Conservation (phyloP, 2,888 invertebrate species). For the Eristalis pertinax region DNA sequence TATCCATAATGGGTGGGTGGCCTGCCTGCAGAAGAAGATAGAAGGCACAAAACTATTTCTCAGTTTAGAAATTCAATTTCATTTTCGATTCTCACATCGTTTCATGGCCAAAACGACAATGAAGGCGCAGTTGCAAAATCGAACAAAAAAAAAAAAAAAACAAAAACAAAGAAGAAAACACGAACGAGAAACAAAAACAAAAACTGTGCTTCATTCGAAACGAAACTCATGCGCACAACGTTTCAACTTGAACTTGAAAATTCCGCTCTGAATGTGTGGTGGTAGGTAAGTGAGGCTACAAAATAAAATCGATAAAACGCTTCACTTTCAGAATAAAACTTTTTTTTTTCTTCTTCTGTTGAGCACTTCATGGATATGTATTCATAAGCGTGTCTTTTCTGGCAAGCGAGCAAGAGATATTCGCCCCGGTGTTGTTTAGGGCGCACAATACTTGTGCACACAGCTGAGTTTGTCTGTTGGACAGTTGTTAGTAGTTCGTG, state of each 20-base stretch:
- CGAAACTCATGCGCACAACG: constrained; percentile 77
- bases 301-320: constrained; percentile 70
- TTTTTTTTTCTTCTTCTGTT: constrained; percentile 22
- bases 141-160: constrained; percentile 76
- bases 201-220: constrained; percentile 42
- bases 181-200: constrained; percentile 25
- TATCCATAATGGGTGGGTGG: constrained; percentile 23
- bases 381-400: constrained; percentile 2
- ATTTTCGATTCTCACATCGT: constrained; percentile 44
- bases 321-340: constrained; percentile 64
- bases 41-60: neutral
- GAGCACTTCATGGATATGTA: neutral
- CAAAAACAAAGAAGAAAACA: constrained; percentile 61
- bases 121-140: constrained; percentile 72
- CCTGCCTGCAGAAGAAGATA: neutral
- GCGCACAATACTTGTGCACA: constrained; percentile 23
- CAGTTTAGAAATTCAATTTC: constrained; percentile 43
- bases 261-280: constrained; percentile 66
- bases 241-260: constrained; percentile 81
- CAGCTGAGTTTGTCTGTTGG: constrained; percentile 29
- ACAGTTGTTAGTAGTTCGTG: constrained; percentile 22
- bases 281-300: constrained; percentile 71
- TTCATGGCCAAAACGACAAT: constrained; percentile 24
- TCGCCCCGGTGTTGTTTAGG: constrained; percentile 3
- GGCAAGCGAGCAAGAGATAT: constrained; percentile 20